phyloP scores from a whole-genome alignment of 2,888 invertebrate species.

The Clanis bilineata region DNA sequence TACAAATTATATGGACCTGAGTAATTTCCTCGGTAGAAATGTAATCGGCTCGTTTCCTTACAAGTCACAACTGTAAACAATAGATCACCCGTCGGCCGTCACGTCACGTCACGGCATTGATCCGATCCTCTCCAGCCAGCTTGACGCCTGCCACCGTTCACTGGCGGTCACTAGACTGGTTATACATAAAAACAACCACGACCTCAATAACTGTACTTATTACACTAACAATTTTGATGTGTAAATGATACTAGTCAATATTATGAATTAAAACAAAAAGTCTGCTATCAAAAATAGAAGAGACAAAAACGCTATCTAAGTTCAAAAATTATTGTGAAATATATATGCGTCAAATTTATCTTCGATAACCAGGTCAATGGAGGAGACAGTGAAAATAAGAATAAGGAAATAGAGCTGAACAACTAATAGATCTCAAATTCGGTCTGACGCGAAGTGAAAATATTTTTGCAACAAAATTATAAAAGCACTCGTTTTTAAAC shows the following conservation, averaged over 20 bases:
- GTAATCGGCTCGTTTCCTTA: constrained; percentile 9
- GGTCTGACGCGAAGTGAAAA: neutral
- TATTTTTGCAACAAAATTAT: neutral
- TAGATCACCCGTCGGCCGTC: constrained; percentile 35
- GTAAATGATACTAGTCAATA: neutral
- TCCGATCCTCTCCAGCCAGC: constrained; percentile 39
- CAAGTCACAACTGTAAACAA: constrained; percentile 32
- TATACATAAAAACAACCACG: neutral
- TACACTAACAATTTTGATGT: neutral
- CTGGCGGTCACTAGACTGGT: neutral
- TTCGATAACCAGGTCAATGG: constrained; percentile 10
- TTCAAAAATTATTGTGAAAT: neutral
- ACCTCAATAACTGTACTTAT: neutral
- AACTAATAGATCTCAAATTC: neutral
- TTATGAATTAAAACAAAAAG: neutral
- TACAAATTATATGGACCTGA: neutral
- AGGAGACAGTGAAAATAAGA: neutral
- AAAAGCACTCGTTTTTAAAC: neutral
- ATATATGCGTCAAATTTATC: neutral
- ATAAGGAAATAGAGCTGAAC: neutral
- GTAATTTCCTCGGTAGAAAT: constrained; percentile 3
- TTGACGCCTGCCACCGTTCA: constrained; percentile 34
- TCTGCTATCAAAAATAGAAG: neutral
- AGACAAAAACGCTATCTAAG: neutral
- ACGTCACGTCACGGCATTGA: constrained; percentile 57